These are phyloP conservation scores for Pteruthius melanotis DNA, from an alignment of 2,113 vertebrate species.

Conservation along the genomic window DNA sequence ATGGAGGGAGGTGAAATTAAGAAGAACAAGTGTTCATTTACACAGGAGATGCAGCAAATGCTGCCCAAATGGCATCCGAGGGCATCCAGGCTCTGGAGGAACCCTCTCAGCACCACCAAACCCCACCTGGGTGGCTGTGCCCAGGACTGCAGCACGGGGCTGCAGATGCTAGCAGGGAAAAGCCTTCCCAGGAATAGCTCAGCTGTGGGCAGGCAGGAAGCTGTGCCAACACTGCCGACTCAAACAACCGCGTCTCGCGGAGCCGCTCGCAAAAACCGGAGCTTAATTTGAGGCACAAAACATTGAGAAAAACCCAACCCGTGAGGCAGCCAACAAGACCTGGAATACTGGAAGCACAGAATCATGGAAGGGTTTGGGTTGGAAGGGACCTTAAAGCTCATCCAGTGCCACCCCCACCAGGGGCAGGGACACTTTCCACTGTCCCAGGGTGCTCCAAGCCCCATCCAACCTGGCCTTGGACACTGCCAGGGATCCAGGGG, in stretches of 20 bases:
- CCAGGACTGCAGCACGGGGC: neutral
- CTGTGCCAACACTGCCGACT: accelerated
- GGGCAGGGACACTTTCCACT: neutral
- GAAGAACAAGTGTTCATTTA: neutral
- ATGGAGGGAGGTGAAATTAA: neutral
- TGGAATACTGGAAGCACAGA: neutral
- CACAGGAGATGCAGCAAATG: neutral
- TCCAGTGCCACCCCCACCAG: neutral
- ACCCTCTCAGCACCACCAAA: neutral
- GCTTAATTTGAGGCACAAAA: neutral
- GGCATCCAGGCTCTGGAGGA: neutral
- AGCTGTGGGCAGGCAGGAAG: neutral
- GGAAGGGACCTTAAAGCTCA: neutral
- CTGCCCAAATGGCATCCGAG: accelerated
- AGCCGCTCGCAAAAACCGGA: neutral
- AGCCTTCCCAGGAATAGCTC: neutral
- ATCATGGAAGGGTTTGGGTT: neutral
- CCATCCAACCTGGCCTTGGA: accelerated
- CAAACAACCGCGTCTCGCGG: accelerated
- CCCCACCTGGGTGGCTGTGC: neutral
- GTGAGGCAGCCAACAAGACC: neutral
- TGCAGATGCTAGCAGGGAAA: accelerated
- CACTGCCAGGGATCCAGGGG: neutral
- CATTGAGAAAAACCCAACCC: neutral
- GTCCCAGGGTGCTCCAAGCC: neutral